Evolutionary conservation across 2,113 vertebrate species (phyloP), one percentile per base, ranked within the genome.

Genomic region (Corythornis cristatus): DNA sequence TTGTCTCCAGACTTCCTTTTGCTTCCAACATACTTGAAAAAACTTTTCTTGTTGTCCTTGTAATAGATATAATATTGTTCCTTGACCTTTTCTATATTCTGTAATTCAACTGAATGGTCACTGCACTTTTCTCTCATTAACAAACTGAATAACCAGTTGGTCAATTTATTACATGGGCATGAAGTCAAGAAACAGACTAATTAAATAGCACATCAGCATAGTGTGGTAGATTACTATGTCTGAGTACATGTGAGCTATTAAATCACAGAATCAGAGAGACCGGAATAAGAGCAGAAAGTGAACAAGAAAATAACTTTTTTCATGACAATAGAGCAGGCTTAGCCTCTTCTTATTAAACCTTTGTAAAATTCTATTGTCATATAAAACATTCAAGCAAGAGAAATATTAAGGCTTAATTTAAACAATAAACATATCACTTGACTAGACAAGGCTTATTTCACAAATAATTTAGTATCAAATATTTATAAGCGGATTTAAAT

Each of bases 401-500:
- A 96, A 93, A 96, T 96, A 93, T 43, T 82, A 89, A 84, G 81
- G 45, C 54, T 87, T 93, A 90, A 88, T 83, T 96, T 74, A 96
- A 91, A 97, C 82, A 97, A 96, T 93, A 92, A 93, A 83, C 82
- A 87, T 57, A 93, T 89, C 95, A 95, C 66, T 86, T 51, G 58
- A 50, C 57, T 77, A 87, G 95, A 96, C 76, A 93, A 90, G 89
- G 73, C 85, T 93, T 96, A 86, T 92, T 94, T 89, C 93, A 97
- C 87, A 97, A 92, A 67, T 72, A 87, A 89, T 93, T 92, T 86
- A 56, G n/a, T 86, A 96, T 90, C 35, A 95, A 97, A 93, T 96
- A 96, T 93, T 97, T 95, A 95, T 95, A 94, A 96, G 88, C 2
- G 4, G 89, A 97, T 96, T 95, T 94, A 96, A 93, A 93, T 94